Evolutionary conservation across 2,888 invertebrate genomes (phyloP), one percentile per base, ranked within the genome.

Genomic region (Steinernema scapterisci): DNA sequence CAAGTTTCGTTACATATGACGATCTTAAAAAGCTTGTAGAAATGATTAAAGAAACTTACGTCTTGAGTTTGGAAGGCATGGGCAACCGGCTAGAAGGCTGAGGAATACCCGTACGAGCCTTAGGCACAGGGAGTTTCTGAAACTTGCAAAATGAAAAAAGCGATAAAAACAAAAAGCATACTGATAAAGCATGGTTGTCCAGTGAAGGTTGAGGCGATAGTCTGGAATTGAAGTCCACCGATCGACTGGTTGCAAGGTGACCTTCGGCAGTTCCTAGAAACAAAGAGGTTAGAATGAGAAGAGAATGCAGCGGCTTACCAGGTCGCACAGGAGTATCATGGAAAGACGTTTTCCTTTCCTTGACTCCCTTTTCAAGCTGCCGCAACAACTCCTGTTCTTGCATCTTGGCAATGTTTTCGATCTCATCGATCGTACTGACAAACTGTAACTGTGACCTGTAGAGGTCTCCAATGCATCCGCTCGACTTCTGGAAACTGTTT

Each of bases 371-470:
- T 19, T 63, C 63, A 7, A 63, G 6, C 38, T 63, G 31, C 38
- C 19, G 23, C 31, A 63, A 16, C 21, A 63, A 25, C 63, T 7
- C 31, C 31, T 63, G 63, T 63, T 63, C 63, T 19, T 63, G 63
- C 27, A 27, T 27, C 31, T 31, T 63, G 31, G 63, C 63, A 27
- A 63, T 63, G 31, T 63, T 31, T 31, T 63, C 63, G n/a, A 63
- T 63, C 11, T 63, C 31, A 3, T 63, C 63, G 16, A 63, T 63
- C 11, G 63, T 63, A n/a, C n/a, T n/a, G n/a, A n/a, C n/a, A n/a
- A n/a, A n/a, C n/a, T n/a, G n/a, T n/a, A 63, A 11, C 63, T 63
- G 63, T 31, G 63, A 63, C 31, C 63, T 63, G 63, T 63, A 63
- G 11, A 63, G 19, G n/a, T 63, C 63, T 63, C 63, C 63, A 16